These are phyloP conservation scores for Blastomussa wellsi DNA, from an alignment of 92 coral and sea anemone species.

Conservation along the genomic window DNA sequence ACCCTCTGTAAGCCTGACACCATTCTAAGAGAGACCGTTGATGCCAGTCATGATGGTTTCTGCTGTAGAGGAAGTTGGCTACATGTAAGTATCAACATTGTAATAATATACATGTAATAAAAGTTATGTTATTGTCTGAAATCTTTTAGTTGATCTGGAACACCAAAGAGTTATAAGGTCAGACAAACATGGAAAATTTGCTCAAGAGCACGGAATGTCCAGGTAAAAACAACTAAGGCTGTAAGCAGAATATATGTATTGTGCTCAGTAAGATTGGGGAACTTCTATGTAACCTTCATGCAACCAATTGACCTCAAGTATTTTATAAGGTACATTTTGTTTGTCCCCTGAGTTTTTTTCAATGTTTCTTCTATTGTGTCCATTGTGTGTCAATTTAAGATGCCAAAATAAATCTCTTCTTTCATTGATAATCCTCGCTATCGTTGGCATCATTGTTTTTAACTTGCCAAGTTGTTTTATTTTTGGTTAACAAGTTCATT, in stretches of 20 bases:
- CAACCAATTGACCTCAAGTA: not conserved
- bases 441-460: not conserved
- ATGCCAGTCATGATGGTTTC: no score
- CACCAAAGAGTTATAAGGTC: conserved; percentile 89
- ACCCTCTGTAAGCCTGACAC: no score
- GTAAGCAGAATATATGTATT: no score
- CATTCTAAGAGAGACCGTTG: no score
- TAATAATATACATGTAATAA: no score
- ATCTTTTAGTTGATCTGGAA: conserved; percentile 76
- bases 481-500: not conserved
- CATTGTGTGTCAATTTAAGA: not conserved
- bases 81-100: no score
- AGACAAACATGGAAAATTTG: conserved; percentile 91
- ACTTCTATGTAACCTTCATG: not conserved
- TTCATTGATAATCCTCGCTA: not conserved
- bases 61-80: no score
- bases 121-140: not conserved
- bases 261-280: not conserved
- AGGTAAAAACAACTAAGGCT: no score
- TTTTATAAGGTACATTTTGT: not conserved
- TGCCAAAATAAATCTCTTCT: not conserved
- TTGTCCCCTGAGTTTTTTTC: no score
- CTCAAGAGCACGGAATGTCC: conserved; percentile 94
- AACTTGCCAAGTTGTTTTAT: not conserved
- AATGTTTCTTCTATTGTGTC: no score